Conservation (phyloP, 2,888 invertebrate genomes). For the Anthrax anthrax region DNA sequence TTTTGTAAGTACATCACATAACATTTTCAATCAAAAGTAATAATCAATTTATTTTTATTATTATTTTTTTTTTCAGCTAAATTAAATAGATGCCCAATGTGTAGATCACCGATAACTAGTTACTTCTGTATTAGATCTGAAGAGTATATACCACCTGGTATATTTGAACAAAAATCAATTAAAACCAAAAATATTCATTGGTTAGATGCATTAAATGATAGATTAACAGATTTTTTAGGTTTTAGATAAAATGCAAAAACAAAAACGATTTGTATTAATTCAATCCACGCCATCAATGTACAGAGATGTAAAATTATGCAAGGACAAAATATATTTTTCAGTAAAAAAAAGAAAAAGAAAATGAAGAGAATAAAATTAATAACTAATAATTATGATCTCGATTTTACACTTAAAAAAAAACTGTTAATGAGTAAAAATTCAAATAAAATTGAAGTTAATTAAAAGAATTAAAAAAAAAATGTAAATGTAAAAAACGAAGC, state of each 20-base stretch:
- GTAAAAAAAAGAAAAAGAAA: no score
- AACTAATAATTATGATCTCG: no score
- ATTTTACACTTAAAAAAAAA: no score
- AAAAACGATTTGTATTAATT: no score
- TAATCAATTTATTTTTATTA: not conserved
- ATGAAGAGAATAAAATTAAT: no score
- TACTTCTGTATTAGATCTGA: conserved; percentile 73
- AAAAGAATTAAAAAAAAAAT: no score
- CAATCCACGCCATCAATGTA: no score
- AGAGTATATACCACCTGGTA: conserved; percentile 46
- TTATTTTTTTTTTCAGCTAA: conserved; percentile 38
- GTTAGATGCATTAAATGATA: conserved; percentile 51
- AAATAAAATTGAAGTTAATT: no score
- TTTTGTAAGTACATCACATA: conserved; percentile 49
- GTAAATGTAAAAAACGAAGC: no score
- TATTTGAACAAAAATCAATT: conserved; percentile 31
- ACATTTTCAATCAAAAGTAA: not conserved
- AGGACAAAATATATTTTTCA: no score
- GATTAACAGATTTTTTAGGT: conserved; percentile 60
- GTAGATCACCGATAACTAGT: conserved; percentile 65
- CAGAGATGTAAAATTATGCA: no score
- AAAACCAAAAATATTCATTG: conserved; percentile 34
- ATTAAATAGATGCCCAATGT: conserved; percentile 75
- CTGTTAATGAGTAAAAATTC: no score
- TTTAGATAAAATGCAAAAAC: conserved; percentile 36